phyloP scores from a whole-genome alignment of 2,113 vertebrate species.

The Micromys minutus region DNA sequence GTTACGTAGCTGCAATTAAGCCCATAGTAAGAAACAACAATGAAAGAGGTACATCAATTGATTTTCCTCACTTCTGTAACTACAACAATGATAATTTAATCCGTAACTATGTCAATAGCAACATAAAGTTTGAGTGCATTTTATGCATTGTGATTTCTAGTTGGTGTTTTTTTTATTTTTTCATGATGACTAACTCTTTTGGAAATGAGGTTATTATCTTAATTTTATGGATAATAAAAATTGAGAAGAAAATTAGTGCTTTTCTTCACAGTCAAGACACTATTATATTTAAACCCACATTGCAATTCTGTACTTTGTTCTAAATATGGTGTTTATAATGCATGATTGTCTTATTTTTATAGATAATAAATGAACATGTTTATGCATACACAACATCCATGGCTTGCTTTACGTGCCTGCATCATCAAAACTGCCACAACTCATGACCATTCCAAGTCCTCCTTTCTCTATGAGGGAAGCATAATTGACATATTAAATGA shows the following conservation, averaged over 20 bases:
- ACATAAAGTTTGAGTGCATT: background rate
- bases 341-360: background rate
- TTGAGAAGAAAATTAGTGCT: background rate
- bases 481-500: background rate
- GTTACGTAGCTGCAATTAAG: background rate
- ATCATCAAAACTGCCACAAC: background rate
- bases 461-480: background rate
- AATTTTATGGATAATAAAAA: background rate
- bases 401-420: background rate
- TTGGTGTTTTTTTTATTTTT: constrained; percentile 1
- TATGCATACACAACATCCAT: background rate
- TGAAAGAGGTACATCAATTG: background rate
- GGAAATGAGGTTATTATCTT: background rate
- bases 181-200: background rate
- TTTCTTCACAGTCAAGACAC: background rate
- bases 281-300: background rate
- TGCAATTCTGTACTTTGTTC: background rate
- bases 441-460: background rate
- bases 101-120: background rate
- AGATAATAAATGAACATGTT: background rate
- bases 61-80: background rate
- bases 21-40: background rate
- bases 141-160: background rate
- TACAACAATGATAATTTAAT: background rate
- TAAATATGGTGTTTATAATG: background rate